Conservation (phyloP, 2,888 invertebrate genomes). For the Drosophila meridionalis region DNA sequence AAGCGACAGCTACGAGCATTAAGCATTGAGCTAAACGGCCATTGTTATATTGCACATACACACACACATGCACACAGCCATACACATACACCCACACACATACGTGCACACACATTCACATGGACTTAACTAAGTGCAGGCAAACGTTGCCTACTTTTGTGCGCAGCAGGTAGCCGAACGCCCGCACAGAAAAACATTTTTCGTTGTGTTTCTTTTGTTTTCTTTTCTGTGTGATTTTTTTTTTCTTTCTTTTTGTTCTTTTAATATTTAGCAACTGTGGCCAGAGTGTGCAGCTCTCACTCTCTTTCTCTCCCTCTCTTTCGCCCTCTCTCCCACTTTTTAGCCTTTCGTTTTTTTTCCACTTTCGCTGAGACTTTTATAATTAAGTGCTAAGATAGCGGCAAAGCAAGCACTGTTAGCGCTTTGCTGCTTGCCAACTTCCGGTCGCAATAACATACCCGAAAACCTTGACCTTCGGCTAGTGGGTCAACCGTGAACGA, state of each 20-base stretch:
- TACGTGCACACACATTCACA: conserved; percentile 2
- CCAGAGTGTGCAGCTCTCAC: conserved; percentile 17
- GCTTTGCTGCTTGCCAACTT: conserved; percentile 37
- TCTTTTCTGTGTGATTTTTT: not conserved
- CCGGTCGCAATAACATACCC: conserved; percentile 28
- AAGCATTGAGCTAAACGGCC: conserved; percentile 41
- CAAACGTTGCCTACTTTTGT: conserved; percentile 55
- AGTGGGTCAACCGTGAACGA: not conserved
- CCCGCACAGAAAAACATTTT: conserved; percentile 6
- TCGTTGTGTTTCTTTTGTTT: not conserved
- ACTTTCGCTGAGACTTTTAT: conserved; percentile 54
- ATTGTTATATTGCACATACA: conserved; percentile 39
- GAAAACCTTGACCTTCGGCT: conserved; percentile 64
- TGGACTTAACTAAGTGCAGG: conserved; percentile 19
- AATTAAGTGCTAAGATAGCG: conserved; percentile 63
- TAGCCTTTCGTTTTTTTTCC: not conserved
- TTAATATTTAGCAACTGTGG: conserved; percentile 4
- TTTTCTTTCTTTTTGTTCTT: not conserved
- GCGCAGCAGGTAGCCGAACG: conserved; percentile 46
- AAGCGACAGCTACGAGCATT: conserved; percentile 51
- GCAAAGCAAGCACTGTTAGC: conserved; percentile 39
- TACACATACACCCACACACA: not conserved
- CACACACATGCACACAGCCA: not conserved
- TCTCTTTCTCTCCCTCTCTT: not conserved
- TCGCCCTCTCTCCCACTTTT: not conserved